Percentiles rank a stretch among this genome's conserved stretches.
Evolutionary conservation across 2,888 invertebrate species (phyloP).

Genomic region (Drosophila parthenogenetica): DNA sequence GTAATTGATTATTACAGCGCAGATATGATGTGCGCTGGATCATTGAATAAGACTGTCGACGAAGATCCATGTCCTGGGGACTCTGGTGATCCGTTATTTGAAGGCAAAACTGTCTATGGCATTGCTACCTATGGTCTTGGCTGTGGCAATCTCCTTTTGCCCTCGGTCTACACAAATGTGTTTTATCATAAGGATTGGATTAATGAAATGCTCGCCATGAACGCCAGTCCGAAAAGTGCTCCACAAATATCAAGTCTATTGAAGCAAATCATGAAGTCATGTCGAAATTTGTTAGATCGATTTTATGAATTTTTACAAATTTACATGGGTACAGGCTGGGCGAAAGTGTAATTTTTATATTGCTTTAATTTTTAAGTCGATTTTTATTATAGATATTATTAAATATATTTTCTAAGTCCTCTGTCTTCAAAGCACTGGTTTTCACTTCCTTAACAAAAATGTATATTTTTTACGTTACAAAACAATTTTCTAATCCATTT

Average conservation of each 20-base stretch:
- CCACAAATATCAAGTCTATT: not conserved
- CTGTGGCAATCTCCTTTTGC: slow-evolving; percentile 6
- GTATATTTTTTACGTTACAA: not conserved
- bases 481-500: not conserved
- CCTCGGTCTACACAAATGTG: slow-evolving; percentile 56
- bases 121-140: slow-evolving; percentile 29
- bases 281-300: not conserved
- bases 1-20: not conserved
- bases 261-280: not conserved
- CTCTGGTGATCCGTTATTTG: slow-evolving; percentile 42
- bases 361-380: not conserved
- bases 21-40: slow-evolving; percentile 52
- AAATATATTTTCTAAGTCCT: not conserved
- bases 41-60: not conserved
- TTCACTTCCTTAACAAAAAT: not conserved
- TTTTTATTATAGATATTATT: not conserved
- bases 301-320: not conserved
- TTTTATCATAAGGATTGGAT: slow-evolving; percentile 44
- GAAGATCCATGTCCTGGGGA: slow-evolving; percentile 52
- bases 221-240: not conserved
- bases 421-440: too few species aligned
- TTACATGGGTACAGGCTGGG: slow-evolving; percentile 10
- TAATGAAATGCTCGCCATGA: not conserved
- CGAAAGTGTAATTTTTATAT: slow-evolving; percentile 6
- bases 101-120: slow-evolving; percentile 33